phyloP scores from a whole-genome alignment of 2,113 vertebrate genomes.

The Pterocles orientalis region DNA sequence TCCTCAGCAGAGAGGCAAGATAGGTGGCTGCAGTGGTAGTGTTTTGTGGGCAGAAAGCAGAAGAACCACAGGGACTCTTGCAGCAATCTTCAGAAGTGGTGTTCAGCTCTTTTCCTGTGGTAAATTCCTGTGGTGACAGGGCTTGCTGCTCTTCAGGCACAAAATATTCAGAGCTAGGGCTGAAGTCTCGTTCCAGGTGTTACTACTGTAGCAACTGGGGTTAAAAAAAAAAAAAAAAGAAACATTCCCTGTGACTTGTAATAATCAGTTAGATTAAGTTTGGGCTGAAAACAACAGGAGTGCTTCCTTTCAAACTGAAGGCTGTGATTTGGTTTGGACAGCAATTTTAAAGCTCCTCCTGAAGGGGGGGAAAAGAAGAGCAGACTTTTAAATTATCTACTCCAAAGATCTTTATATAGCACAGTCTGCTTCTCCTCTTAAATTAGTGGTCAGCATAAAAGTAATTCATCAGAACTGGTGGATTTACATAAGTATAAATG shows the following conservation, averaged over 20 bases:
- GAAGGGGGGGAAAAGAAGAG: background rate
- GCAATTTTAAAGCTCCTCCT: background rate
- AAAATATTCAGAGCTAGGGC: background rate
- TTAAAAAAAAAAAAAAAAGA: background rate
- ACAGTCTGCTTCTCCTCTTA: background rate
- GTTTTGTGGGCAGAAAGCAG: background rate
- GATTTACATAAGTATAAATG: background rate
- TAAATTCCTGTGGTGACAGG: background rate
- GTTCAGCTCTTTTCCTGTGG: background rate
- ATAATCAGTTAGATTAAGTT: background rate
- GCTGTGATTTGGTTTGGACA: background rate
- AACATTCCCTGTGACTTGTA: background rate
- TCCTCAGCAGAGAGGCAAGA: background rate
- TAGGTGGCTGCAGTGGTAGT: background rate
- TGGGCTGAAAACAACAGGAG: background rate
- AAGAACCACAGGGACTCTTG: background rate
- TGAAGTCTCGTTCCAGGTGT: background rate
- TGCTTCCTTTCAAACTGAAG: background rate
- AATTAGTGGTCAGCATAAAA: slow-evolving; percentile 46
- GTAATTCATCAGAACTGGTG: background rate
- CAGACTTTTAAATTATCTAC: background rate
- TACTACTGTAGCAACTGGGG: fast-evolving
- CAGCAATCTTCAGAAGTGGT: fast-evolving
- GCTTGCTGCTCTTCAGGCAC: background rate
- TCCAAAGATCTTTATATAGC: background rate